Conservation (phyloP, 2,888 invertebrate genomes). For the Idaea straminata region DNA sequence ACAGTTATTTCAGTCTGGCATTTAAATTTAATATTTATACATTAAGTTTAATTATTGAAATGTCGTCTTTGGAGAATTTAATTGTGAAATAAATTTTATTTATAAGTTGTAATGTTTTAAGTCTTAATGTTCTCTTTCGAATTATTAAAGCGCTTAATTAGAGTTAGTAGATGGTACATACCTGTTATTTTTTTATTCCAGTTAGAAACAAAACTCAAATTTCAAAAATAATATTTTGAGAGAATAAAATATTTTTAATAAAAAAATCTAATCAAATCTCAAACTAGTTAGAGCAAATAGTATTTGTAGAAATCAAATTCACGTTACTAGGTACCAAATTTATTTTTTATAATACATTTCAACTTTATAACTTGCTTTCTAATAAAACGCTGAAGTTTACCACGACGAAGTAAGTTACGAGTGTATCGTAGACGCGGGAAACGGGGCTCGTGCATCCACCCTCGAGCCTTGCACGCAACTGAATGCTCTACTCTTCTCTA, state of each 20-base stretch:
- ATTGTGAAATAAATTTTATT: background rate
- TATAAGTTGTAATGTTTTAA: background rate
- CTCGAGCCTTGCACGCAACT: conserved; percentile 69
- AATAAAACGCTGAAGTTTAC: conserved; percentile 21
- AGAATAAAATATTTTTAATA: background rate
- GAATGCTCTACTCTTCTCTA: conserved; percentile 55
- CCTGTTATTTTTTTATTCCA: background rate
- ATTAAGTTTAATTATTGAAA: background rate
- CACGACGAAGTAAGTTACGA: conserved; percentile 69
- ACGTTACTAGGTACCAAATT: background rate
- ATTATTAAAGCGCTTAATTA: background rate
- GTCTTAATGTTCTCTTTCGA: background rate
- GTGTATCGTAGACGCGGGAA: conserved; percentile 36
- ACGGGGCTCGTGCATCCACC: conserved; percentile 46
- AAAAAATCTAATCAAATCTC: background rate
- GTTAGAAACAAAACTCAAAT: background rate
- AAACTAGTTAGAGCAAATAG: background rate
- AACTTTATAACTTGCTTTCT: conserved; percentile 21
- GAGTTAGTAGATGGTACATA: background rate
- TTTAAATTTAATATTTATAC: background rate
- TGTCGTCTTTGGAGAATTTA: background rate
- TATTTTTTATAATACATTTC: conserved; percentile 3
- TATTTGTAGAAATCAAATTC: background rate
- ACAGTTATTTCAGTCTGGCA: background rate
- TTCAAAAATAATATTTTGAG: background rate